Base-by-base conservation (phyloP, 2,888 invertebrate species). In the Lochmaea capreae region DNA sequence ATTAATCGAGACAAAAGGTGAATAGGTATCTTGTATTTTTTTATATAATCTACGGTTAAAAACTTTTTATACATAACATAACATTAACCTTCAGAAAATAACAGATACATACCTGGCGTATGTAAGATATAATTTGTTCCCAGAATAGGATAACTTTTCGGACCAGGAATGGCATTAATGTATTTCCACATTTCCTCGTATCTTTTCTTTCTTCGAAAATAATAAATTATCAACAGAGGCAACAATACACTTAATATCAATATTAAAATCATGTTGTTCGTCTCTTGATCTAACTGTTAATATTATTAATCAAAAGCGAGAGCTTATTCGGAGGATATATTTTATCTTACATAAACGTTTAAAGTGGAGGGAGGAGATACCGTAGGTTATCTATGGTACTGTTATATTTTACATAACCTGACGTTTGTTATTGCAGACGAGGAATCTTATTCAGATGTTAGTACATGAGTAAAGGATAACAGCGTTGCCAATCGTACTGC, bases 121-220 rank as follows among this genome's bases (percentile, higher is more conserved):
- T 58, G 14, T 8, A n/a, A 14, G 39, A 16, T n/a, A 33, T 62
- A 43, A 16, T 26, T 22, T 14, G 49, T 66, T 12, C 73, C 73
- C 1, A 73, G 3, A 14, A 70, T 26, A 26, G 73, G 70, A 18
- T 42, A 54, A 12, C 22, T 39, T 42, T 57, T 42, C 1, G 73
- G 70, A 22, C 70, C 73, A 3, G 73, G 73, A 43, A 73, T 70
- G 11, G 49, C 73, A 10, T 16, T 26, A 22, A 73, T 54, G 49
- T 70, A n/a, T 58, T 43, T 73, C 73, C 73, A 73, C 22, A 54
- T 14, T 43, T 73, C 61, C 6, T 70, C 49, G 42, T 73, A 46
- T 16, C n/a, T 65, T 39, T 69, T 58, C 33, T 66, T 65, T 11
- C 22, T 26, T 59, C n/a, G 18, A 43, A 10, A 33, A 43, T 61